Percentiles rank a stretch among this genome's conserved stretches.
Conservation (phyloP, 1,140 invertebrate species). For the Drosophila insularis region DNA sequence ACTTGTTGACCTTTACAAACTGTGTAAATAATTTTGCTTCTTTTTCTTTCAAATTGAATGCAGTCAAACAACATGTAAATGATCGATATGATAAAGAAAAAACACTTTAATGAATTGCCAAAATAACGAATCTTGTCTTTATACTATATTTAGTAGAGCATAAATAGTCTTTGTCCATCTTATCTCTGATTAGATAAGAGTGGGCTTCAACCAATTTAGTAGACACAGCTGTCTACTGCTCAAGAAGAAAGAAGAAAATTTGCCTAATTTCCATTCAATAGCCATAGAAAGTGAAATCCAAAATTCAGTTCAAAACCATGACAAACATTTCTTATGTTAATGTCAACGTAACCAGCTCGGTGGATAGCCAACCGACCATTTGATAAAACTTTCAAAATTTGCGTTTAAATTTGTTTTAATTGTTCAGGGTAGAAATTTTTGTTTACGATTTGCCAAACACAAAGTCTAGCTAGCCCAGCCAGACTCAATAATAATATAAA, state of each 20-base stretch:
- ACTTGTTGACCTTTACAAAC: conserved; percentile 74
- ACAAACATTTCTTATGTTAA: conserved; percentile 55
- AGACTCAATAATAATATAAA: background rate
- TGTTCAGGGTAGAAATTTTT: conserved; percentile 1
- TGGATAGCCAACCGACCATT: no score
- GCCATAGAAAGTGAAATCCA: conserved; percentile 64
- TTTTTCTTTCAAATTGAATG: conserved; percentile 33
- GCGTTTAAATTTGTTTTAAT: background rate
- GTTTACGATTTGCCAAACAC: background rate
- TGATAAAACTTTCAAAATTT: conserved; percentile 32
- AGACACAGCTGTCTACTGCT: background rate
- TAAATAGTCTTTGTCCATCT: conserved; percentile 1
- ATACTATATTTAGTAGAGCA: background rate
- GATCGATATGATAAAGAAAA: conserved; percentile 31
- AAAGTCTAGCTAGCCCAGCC: background rate
- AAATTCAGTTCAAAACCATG: conserved; percentile 51
- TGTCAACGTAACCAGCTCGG: conserved; percentile 16
- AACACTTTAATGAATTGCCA: background rate
- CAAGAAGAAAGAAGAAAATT: conserved; percentile 14
- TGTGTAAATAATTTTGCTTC: conserved; percentile 46
- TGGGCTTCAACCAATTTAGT: background rate
- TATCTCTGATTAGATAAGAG: conserved; percentile 39
- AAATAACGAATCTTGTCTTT: background rate
- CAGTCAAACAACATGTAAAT: conserved; percentile 47
- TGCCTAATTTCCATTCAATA: conserved; percentile 26